Conservation (phyloP, 2,888 invertebrate genomes). For the Hydropsyche betteni region DNA sequence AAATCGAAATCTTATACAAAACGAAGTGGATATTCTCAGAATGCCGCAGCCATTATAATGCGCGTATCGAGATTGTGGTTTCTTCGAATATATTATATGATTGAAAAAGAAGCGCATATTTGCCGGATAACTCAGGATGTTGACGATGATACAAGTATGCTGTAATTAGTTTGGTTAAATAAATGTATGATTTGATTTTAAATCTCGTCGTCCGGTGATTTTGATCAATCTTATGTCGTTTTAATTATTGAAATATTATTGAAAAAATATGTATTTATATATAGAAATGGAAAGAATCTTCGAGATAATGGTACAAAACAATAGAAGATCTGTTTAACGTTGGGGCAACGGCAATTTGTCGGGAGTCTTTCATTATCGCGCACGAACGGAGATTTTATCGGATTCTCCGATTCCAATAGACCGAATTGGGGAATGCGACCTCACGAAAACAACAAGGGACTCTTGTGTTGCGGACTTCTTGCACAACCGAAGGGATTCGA, state of each 20-base stretch:
- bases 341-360: neutral
- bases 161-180: neutral
- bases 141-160: neutral
- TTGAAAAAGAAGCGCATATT: neutral
- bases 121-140: neutral
- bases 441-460: slow-evolving; percentile 27
- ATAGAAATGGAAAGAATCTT: neutral
- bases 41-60: neutral
- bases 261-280: neutral
- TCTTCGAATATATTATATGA: slow-evolving; percentile 9
- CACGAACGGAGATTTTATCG: slow-evolving; percentile 42
- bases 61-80: neutral
- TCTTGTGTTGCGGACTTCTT: slow-evolving; percentile 12
- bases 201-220: no score
- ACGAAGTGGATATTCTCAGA: slow-evolving; percentile 3
- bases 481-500: slow-evolving; percentile 10
- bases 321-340: neutral
- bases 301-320: neutral
- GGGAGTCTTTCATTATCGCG: slow-evolving; percentile 24
- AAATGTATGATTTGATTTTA: no score
- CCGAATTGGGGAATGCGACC: slow-evolving; percentile 34
- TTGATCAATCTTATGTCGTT: no score
- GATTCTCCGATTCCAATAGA: slow-evolving; percentile 43
- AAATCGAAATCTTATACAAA: neutral
- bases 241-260: neutral